These are phyloP conservation scores for Drosophila fuyamai DNA, from an alignment of 1,140 invertebrate genomes.

Conservation along the genomic window DNA sequence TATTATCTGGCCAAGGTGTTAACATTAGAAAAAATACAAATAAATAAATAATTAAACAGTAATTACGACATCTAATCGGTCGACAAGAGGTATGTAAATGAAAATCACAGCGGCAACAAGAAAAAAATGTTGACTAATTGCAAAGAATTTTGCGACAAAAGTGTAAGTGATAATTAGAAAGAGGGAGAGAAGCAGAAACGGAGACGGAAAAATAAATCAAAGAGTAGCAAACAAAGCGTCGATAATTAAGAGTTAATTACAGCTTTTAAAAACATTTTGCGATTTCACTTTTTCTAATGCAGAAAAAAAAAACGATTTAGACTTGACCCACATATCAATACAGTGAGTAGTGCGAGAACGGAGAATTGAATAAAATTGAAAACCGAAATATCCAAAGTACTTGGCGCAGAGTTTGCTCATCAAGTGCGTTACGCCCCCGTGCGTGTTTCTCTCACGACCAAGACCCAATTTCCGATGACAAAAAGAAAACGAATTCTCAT, in stretches of 20 bases:
- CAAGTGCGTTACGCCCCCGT: slow-evolving; percentile 65
- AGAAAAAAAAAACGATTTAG: slow-evolving; percentile 44
- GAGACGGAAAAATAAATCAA: slow-evolving; percentile 2
- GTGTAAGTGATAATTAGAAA: slow-evolving; percentile 72
- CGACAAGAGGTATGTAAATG: slow-evolving; percentile 38
- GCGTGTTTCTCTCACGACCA: slow-evolving; percentile 67
- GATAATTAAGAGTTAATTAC: slow-evolving; percentile 76
- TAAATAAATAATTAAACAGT: slow-evolving; percentile 33
- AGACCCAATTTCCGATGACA: slow-evolving; percentile 74
- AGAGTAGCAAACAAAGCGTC: slow-evolving; percentile 23
- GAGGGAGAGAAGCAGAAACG: slow-evolving; percentile 9
- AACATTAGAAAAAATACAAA: slow-evolving; percentile 33
- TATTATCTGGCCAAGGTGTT: slow-evolving; percentile 21
- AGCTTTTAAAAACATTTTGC: slow-evolving; percentile 57
- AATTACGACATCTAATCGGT: slow-evolving; percentile 26
- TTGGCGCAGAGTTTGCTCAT: slow-evolving; percentile 41
- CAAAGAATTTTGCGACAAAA: slow-evolving; percentile 60
- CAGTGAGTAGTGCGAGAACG: slow-evolving; percentile 38
- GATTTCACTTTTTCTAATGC: slow-evolving; percentile 75
- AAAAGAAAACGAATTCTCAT: slow-evolving; percentile 67
- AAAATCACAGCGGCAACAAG: slow-evolving; percentile 28
- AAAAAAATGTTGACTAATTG: slow-evolving; percentile 51
- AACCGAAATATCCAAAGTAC: slow-evolving; percentile 53
- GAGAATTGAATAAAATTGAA: slow-evolving; percentile 65
- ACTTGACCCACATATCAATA: slow-evolving; percentile 69